Percentiles rank a stretch among this genome's conserved stretches.
Conservation (phyloP, 2,797 vertebrate species). For the Nothura maculosa region DNA sequence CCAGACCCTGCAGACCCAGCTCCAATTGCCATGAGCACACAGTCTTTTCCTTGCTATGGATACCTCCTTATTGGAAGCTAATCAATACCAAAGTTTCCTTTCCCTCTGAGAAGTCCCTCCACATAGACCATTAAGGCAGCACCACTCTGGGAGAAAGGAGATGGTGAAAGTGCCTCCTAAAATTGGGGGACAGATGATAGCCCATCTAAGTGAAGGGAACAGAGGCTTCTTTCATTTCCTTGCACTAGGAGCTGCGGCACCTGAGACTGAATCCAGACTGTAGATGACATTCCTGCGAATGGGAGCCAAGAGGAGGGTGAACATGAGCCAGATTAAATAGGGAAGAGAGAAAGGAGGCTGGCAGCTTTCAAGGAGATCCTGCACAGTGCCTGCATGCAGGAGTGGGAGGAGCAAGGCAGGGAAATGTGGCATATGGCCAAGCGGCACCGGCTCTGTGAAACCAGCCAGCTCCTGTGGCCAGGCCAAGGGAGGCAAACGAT, state of each 20-base stretch:
- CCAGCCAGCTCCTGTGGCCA: neutral
- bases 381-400: neutral
- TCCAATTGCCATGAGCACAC: neutral
- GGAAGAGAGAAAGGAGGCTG: neutral
- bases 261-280: conserved; percentile 23
- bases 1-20: neutral
- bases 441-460: fast-evolving
- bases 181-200: neutral
- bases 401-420: neutral
- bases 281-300: neutral
- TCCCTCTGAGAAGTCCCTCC: neutral
- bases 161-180: neutral
- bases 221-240: conserved; percentile 20
- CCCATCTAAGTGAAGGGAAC: neutral
- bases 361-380: conserved; percentile 9
- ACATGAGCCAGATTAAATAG: conserved; percentile 34
- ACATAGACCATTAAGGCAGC: neutral
- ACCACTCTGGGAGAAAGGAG: neutral
- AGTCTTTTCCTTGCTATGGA: neutral
- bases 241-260: neutral
- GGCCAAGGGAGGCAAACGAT: neutral
- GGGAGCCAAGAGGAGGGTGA: conserved; percentile 19
- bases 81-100: neutral
- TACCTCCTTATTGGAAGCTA: neutral
- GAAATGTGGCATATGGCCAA: fast-evolving